Evolutionary conservation across 2,113 vertebrate species (phyloP).

Genomic region (Rhineura floridana): DNA sequence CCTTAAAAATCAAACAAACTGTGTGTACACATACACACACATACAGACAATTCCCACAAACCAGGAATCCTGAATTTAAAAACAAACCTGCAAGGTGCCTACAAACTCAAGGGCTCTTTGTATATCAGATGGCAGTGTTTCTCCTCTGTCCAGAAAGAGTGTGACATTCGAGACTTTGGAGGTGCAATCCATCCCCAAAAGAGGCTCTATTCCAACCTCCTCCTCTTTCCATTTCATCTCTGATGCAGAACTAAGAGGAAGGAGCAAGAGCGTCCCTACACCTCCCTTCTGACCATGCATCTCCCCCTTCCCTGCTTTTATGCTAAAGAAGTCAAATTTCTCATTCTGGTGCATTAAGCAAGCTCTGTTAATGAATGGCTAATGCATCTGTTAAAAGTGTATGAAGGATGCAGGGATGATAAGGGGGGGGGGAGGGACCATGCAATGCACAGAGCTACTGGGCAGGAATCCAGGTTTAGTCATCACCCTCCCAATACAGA

Average conservation of each 20-base stretch:
- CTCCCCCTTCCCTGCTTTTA: slow-evolving; percentile 17
- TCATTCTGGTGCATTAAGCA: slow-evolving; percentile 56
- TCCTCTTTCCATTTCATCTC: not conserved
- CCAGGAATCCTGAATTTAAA: not conserved
- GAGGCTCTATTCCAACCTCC: too few relatives aligned
- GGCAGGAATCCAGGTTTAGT: slow-evolving; percentile 60
- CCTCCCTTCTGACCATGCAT: not conserved
- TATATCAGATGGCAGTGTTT: too few relatives aligned
- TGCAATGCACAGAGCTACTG: slow-evolving; percentile 19
- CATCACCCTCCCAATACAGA: not conserved
- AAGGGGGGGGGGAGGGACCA: not conserved
- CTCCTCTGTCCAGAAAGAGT: not conserved
- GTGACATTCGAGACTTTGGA: not conserved
- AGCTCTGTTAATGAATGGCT: slow-evolving; percentile 56
- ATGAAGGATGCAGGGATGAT: slow-evolving; percentile 8
- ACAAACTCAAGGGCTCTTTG: not conserved
- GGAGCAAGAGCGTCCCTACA: not conserved
- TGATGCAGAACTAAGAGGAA: not conserved
- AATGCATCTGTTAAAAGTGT: slow-evolving; percentile 36
- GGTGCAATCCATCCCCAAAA: too few relatives aligned
- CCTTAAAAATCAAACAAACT: not conserved
- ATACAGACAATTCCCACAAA: not conserved
- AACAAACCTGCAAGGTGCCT: not conserved
- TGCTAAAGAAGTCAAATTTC: slow-evolving; percentile 54
- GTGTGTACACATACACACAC: not conserved